phyloP scores from a whole-genome alignment of 2,888 invertebrate species.

The Caenorhabditis wallacei region DNA sequence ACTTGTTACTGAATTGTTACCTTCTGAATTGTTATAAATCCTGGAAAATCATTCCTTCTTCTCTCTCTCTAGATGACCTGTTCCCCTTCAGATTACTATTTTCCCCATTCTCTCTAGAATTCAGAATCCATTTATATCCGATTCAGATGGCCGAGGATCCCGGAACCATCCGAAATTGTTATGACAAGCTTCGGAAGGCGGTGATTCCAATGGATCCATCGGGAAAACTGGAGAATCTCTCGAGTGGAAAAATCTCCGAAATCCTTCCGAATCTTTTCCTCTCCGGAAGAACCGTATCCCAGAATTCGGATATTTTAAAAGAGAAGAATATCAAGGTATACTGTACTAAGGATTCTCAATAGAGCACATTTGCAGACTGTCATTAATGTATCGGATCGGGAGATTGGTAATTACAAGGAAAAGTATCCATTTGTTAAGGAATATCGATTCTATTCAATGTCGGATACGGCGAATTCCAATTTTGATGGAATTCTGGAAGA shows the following conservation, averaged over 20 bases:
- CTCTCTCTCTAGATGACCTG: too few species aligned
- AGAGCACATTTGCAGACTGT: conserved; percentile 34
- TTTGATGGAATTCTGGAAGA: conserved; percentile 47
- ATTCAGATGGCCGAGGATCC: neutral
- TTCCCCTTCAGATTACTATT: neutral
- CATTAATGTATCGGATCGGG: conserved; percentile 46
- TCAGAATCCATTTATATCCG: too few species aligned
- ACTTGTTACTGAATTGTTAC: conserved; percentile 3
- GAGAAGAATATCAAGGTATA: conserved; percentile 39
- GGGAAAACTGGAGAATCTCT: conserved; percentile 40
- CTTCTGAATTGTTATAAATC: neutral
- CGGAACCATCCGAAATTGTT: conserved; percentile 34
- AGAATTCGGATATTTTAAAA: conserved; percentile 37
- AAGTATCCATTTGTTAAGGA: conserved; percentile 32
- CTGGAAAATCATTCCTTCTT: neutral
- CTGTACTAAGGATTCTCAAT: neutral
- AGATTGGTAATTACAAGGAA: conserved; percentile 19
- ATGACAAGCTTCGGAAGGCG: conserved; percentile 46
- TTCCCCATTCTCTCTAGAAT: neutral
- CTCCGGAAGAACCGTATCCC: conserved; percentile 36
- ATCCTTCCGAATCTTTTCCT: conserved; percentile 57
- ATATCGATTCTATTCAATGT: conserved; percentile 52
- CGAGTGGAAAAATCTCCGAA: conserved; percentile 52
- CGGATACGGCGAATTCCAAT: conserved; percentile 46
- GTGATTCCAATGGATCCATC: conserved; percentile 44